Evolutionary conservation across 1,140 invertebrate genomes (phyloP), one percentile per base, ranked within the genome.

Genomic region (Drosophila aff.): DNA sequence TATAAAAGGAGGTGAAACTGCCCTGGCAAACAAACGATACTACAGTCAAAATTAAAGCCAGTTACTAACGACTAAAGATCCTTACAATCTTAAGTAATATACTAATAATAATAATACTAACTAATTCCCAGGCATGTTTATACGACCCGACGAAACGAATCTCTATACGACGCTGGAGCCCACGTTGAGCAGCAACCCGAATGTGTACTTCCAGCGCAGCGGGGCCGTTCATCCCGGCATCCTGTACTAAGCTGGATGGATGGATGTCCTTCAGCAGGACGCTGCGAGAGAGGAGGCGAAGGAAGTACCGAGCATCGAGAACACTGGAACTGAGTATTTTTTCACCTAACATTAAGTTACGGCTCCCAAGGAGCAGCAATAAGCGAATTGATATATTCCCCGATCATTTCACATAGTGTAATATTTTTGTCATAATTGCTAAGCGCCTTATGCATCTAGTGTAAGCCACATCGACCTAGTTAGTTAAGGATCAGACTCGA

Each of bases 121-220:
- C 83, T 28, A 82, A 90, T 38, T 55, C 21, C 36, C 86, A 94
- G 96, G 95, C 92, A 94, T 96, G 93, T 95, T 96, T 93, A 94
- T 96, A 91, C 95, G 95, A 89, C 95, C 96, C 66, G 96, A 96
- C 82, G 96, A 97, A 92, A 96, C 95, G 83, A 96, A 96, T 93
- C 94, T 96, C 52, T 97, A 97, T 93, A 96, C 96, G 77, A 97
- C 96, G 58, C 93, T 97, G 77, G 96, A 97, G 93, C 96, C 96
- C 61, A 97, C 96, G 58, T 93, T 97, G 87, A 97, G 96, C 92
- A 96, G 95, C 91, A 97, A 97, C 94, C 96, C 96, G 60, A 97
- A 97, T 93, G 96, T 97, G 28, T 97, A 96, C 93, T 97, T 97
- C 93, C 96, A 97, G 93, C 95, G 96, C 79, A 95, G 96, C 80